These are phyloP conservation scores for Anguilla rostrata DNA, from an alignment of 2,113 vertebrate genomes.

Conservation along the genomic window DNA sequence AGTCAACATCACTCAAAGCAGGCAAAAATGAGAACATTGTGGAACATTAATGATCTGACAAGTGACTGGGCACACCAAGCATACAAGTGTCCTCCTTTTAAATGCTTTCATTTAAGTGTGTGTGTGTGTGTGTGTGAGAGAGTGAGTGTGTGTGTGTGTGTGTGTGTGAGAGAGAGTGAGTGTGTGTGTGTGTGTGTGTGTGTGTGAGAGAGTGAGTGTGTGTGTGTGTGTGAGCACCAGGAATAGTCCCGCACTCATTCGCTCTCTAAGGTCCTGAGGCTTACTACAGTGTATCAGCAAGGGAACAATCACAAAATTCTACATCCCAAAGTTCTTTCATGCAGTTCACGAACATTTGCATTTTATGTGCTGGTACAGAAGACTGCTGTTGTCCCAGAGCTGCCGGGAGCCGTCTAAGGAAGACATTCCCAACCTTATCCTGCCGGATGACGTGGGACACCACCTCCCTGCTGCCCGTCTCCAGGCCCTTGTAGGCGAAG, in stretches of 20 bases:
- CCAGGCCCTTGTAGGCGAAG: slow-evolving; percentile 76
- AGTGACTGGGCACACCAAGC: neutral
- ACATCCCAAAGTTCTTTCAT: neutral
- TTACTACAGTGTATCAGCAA: neutral
- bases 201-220: neutral
- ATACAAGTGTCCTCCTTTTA: neutral
- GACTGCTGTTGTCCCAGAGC: neutral
- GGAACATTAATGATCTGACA: neutral
- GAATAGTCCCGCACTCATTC: neutral
- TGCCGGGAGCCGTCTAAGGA: neutral
- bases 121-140: neutral
- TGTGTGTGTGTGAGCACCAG: neutral
- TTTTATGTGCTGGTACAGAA: neutral
- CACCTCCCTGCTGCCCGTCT: slow-evolving; percentile 71
- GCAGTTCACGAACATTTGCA: neutral
- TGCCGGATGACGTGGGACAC: slow-evolving; percentile 74
- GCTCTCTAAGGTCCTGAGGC: neutral
- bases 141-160: neutral
- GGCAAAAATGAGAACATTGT: neutral
- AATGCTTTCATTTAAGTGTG: neutral
- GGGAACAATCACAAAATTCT: too few species aligned
- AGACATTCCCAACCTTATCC: slow-evolving; percentile 65
- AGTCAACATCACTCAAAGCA: neutral
- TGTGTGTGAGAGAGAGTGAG: neutral
- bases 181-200: neutral